Conservation (phyloP, 2,888 invertebrate species). For the Plebejus argus region DNA sequence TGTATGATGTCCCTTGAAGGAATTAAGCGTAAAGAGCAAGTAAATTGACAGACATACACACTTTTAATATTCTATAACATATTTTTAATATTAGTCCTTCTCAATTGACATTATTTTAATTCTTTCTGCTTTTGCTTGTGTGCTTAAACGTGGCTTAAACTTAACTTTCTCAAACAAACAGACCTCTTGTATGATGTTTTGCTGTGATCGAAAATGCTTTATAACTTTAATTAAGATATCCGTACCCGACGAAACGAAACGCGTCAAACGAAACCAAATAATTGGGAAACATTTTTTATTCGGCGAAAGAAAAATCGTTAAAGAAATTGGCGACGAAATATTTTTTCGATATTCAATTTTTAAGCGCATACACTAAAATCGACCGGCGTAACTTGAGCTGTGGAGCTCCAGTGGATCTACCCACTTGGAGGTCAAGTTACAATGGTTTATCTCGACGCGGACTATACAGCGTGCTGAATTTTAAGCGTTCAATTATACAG, state of each 20-base stretch:
- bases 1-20: too few species aligned
- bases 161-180: not conserved
- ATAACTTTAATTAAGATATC: conserved; percentile 8
- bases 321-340: conserved; percentile 32
- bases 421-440: not conserved
- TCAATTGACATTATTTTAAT: too few species aligned
- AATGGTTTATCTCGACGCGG: not conserved
- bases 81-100: too few species aligned
- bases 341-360: conserved; percentile 32
- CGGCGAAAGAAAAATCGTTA: conserved; percentile 23
- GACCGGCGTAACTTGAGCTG: not conserved
- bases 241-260: not conserved
- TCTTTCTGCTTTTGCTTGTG: not conserved
- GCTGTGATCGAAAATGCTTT: not conserved
- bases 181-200: not conserved
- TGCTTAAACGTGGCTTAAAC: too few species aligned
- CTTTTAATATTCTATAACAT: too few species aligned
- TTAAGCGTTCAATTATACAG: conserved; percentile 64
- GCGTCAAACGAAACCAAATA: conserved; percentile 23
- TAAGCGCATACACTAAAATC: conserved; percentile 37
- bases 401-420: not conserved
- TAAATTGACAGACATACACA: too few species aligned
- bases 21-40: too few species aligned
- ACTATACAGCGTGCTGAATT: conserved; percentile 48
- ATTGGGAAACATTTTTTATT: conserved; percentile 26